phyloP scores from a whole-genome alignment of 2,888 invertebrate species.

The Drosophila mayaguana region DNA sequence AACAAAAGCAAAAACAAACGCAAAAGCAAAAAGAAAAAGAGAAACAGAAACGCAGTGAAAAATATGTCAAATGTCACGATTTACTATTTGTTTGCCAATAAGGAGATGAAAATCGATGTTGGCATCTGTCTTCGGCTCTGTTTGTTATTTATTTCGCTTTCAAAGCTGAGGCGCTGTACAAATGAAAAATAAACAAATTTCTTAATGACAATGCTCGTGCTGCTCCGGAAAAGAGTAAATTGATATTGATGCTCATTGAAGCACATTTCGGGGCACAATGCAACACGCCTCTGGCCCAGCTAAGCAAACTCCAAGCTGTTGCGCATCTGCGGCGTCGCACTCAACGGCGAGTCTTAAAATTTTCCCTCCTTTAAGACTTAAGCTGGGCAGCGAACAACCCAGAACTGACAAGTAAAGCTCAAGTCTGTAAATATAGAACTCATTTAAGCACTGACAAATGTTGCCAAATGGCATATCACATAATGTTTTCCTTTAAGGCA shows the following conservation, averaged over 20 bases:
- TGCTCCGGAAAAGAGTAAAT: slow-evolving; percentile 50
- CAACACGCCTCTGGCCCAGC: slow-evolving; percentile 11
- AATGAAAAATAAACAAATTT: slow-evolving; percentile 80
- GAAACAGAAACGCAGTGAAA: slow-evolving; percentile 20
- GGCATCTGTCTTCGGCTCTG: slow-evolving; percentile 40
- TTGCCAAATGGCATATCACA: background rate
- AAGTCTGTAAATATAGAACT: background rate
- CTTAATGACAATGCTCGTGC: slow-evolving; percentile 65
- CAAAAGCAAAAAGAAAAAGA: background rate
- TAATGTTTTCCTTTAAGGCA: too few species aligned
- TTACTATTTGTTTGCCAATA: slow-evolving; percentile 40
- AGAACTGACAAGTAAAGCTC: background rate
- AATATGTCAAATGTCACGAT: slow-evolving; percentile 64
- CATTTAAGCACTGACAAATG: background rate
- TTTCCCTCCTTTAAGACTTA: slow-evolving; percentile 14
- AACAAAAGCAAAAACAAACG: background rate
- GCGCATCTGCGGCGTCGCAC: slow-evolving; percentile 2
- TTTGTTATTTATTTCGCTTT: slow-evolving; percentile 50
- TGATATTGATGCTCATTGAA: slow-evolving; percentile 67
- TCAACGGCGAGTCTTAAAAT: background rate
- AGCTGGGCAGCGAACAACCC: background rate
- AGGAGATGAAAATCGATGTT: slow-evolving; percentile 70
- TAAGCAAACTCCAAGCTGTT: slow-evolving; percentile 18
- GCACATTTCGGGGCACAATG: slow-evolving; percentile 39
- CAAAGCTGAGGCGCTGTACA: slow-evolving; percentile 44